phyloP scores from a whole-genome alignment of 2,797 vertebrate genomes.

The Lagorchestes hirsutus region DNA sequence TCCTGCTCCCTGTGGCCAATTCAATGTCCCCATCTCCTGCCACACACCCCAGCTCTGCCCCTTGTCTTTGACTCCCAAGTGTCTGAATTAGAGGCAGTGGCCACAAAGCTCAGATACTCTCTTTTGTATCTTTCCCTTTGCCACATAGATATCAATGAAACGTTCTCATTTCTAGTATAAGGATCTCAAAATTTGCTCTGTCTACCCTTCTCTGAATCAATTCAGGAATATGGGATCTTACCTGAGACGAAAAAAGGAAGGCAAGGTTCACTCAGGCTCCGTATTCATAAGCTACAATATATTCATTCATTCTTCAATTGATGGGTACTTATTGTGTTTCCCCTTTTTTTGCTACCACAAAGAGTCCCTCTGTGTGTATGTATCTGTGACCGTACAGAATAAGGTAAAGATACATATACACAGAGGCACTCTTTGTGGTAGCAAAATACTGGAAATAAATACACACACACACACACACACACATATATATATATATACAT shows the following conservation, averaged over 20 bases:
- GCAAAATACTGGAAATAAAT: background rate
- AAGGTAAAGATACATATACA: background rate
- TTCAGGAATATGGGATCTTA: background rate
- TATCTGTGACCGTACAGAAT: background rate
- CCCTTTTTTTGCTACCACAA: background rate
- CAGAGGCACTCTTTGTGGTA: background rate
- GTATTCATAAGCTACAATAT: too few species aligned
- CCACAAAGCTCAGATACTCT: too few species aligned
- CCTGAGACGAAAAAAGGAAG: too few species aligned
- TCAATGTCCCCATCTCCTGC: background rate
- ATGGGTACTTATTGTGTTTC: background rate
- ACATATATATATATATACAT: background rate
- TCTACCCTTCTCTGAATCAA: background rate
- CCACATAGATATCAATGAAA: background rate
- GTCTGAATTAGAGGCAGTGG: too few species aligned
- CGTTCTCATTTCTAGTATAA: background rate
- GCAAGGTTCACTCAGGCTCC: too few species aligned
- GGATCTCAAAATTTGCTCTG: background rate
- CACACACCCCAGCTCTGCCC: background rate
- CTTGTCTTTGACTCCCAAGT: background rate
- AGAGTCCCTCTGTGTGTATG: too few species aligned
- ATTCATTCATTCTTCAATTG: too few species aligned
- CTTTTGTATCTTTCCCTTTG: background rate
- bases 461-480: background rate
- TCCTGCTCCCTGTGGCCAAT: background rate